Conservation (phyloP, 2,888 invertebrate species). For the Papilio protenor region DNA sequence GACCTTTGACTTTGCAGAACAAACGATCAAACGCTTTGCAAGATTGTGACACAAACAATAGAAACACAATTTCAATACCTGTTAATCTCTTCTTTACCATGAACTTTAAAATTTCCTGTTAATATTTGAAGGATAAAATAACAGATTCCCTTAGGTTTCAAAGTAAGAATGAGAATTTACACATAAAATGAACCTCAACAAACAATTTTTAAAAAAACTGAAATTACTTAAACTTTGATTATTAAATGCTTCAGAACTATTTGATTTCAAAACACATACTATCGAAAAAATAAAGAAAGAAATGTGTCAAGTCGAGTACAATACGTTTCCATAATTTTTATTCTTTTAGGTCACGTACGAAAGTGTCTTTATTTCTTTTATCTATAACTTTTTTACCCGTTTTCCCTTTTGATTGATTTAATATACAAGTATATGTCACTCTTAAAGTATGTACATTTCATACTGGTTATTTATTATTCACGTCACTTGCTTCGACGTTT, state of each 20-base stretch:
- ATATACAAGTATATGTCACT: constrained; percentile 6
- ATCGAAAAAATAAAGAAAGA: neutral
- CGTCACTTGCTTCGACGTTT: neutral
- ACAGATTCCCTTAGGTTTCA: too few relatives aligned
- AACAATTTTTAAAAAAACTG: too few relatives aligned
- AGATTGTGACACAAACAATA: constrained; percentile 4
- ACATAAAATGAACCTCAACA: too few relatives aligned
- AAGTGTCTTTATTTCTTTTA: neutral
- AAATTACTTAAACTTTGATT: neutral
- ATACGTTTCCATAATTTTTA: neutral
- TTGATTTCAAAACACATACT: neutral
- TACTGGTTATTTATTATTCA: neutral
- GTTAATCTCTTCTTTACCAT: neutral
- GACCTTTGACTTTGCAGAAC: constrained; percentile 10
- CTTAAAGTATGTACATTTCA: neutral
- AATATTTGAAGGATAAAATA: too few relatives aligned
- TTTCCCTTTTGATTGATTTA: neutral
- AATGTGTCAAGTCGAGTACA: neutral
- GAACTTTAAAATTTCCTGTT: neutral
- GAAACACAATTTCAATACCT: neutral
- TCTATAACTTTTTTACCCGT: constrained; percentile 3
- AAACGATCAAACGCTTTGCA: constrained; percentile 14
- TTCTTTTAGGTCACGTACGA: neutral
- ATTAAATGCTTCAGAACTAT: neutral
- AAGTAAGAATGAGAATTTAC: neutral